These are phyloP conservation scores for Cepphus grylle DNA, from an alignment of 2,113 vertebrate genomes.

Conservation along the genomic window DNA sequence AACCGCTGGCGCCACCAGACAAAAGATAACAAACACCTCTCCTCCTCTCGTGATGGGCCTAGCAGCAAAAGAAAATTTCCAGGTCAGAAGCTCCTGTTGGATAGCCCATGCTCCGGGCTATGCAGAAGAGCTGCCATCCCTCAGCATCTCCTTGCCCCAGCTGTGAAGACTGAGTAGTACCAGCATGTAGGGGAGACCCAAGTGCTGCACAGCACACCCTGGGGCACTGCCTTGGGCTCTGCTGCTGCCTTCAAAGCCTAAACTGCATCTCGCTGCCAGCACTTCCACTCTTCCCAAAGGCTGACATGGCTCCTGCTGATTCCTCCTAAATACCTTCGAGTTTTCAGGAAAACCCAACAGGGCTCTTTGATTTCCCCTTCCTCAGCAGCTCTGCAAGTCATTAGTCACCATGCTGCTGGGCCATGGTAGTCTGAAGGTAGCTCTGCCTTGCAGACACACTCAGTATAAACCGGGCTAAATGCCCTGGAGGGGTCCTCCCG, in stretches of 20 bases:
- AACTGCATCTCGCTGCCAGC: background rate
- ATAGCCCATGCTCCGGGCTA: background rate
- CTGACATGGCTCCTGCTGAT: background rate
- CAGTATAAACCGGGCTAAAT: background rate
- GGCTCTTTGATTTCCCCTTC: background rate
- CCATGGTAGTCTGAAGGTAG: background rate
- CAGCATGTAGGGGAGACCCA: rapidly evolving
- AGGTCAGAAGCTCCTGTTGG: background rate
- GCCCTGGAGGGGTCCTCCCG: background rate
- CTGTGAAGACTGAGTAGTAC: no score
- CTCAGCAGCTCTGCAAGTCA: background rate
- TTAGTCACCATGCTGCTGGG: background rate
- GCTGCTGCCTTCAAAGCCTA: background rate
- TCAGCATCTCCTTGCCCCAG: background rate
- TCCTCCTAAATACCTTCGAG: background rate
- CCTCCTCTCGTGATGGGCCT: background rate
- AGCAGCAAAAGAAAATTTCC: slow-evolving; percentile 2
- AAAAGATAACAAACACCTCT: background rate
- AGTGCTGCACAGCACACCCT: background rate
- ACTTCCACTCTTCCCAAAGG: background rate
- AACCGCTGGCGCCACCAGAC: background rate
- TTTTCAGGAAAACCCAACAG: background rate
- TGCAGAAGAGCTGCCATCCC: background rate
- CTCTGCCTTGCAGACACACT: background rate
- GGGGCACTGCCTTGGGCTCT: background rate